Base-by-base conservation (phyloP, 2,888 invertebrate genomes). In the Agonopterix arenella region DNA sequence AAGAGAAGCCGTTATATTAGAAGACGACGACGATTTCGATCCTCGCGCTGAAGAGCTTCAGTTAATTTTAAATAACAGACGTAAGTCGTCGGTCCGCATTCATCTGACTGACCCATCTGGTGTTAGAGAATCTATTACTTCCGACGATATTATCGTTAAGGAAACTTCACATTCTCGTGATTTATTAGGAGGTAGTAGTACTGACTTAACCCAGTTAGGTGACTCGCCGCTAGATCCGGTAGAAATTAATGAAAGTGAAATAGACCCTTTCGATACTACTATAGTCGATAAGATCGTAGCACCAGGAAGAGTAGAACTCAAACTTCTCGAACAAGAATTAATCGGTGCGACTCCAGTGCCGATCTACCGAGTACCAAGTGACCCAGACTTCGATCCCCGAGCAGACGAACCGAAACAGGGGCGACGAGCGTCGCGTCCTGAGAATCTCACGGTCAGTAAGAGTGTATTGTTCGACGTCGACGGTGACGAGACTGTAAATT, bases 191-290 rank as follows among this genome's bases (percentile, higher is more conserved):
- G 94, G 94, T 9, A 96, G 95, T 62, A 91, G 91, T 44, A 94
- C 94, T 44, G 95, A 96, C 76, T 84, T 96, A 47, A 92, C 93
- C 11, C 90, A 92, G 64, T 80, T 95, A 50, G 91, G 90, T 0
- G 93, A 94, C 61, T 90, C 91, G 28, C 95, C 94, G 1, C 90
- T 94, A 48, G 89, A 91, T 54, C 95, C 95, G 18, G 78, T 90
- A 16, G 82, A 89, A 44, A 88, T 91, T 8, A 90, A 91, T 53
- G 77, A 83, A 50, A 73, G 76, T 52, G 93, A 91, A 48, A 92
- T 93, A 49, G 97, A 97, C 83, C 97, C 97, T 0, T 97, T 97
- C 65, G 97, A 97, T 68, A 97, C 97, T 0, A 95, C 96, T 0
- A 91, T 92, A 37, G 92, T 95, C 2, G 92, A 93, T 63, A 90